Conservation (phyloP, 2,797 vertebrate genomes). For the Columba guinea region DNA sequence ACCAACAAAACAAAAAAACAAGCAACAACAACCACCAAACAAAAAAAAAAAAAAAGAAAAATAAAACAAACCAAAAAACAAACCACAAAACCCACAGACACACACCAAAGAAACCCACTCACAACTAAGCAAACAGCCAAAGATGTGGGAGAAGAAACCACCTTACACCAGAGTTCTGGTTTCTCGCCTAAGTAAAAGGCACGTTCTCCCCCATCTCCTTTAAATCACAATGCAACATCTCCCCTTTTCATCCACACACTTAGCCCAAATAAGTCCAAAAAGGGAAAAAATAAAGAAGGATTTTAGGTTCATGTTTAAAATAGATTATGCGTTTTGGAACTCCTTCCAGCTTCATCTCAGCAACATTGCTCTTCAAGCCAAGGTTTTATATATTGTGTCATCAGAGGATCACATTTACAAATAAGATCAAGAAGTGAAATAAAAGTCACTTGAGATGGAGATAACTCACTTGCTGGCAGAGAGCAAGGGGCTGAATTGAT, state of each 20-base stretch:
- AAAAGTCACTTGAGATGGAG: conserved; percentile 63
- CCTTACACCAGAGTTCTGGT: background rate
- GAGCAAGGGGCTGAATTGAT: conserved; percentile 56
- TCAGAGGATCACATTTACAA: conserved; percentile 52
- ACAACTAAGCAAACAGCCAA: background rate
- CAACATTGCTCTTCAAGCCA: conserved; percentile 23
- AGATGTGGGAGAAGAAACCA: background rate
- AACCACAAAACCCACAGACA: too few species aligned
- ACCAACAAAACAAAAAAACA: too few species aligned
- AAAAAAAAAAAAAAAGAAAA: too few species aligned
- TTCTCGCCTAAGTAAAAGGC: background rate
- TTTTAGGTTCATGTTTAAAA: conserved; percentile 17
- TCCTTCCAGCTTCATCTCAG: conserved; percentile 40
- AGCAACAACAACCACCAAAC: too few species aligned
- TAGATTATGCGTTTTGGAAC: background rate
- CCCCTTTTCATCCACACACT: background rate
- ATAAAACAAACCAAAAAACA: too few species aligned
- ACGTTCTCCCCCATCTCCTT: accelerated
- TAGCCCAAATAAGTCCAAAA: background rate
- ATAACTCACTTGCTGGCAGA: conserved; percentile 69
- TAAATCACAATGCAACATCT: background rate
- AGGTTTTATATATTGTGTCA: conserved; percentile 51
- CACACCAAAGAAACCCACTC: too few species aligned
- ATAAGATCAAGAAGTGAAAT: conserved; percentile 70
- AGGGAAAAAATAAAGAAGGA: background rate